These are phyloP conservation scores for Pseudachorutes palmiensis DNA, from an alignment of 1,140 invertebrate genomes.

Conservation along the genomic window DNA sequence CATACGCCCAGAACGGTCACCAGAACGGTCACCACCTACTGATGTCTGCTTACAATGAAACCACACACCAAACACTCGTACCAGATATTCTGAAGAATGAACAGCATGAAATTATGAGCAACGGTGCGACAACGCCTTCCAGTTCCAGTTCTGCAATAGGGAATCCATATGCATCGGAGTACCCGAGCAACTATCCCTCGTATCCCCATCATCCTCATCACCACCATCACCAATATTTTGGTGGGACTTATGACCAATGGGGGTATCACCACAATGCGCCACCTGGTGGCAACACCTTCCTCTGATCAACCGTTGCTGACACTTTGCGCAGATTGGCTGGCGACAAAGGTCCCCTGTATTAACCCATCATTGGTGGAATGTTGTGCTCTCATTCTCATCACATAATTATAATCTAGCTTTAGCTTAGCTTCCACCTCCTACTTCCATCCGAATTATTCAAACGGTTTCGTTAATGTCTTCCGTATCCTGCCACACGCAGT, in stretches of 20 bases:
- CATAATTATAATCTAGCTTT: no score
- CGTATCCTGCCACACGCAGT: no score
- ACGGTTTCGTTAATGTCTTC: no score
- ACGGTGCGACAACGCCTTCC: background rate
- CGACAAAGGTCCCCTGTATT: no score
- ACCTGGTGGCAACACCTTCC: background rate
- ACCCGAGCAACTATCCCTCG: background rate
- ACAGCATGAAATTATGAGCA: background rate
- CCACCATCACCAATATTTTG: constrained; percentile 16
- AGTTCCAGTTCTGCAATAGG: background rate
- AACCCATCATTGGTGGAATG: no score
- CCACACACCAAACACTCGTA: background rate
- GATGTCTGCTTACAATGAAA: constrained; percentile 8
- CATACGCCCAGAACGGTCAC: background rate
- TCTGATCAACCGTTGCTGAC: no score
- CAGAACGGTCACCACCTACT: constrained; percentile 2
- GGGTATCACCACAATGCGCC: constrained; percentile 16
- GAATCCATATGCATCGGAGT: background rate
- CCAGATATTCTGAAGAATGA: constrained; percentile 6
- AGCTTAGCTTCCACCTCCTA: no score
- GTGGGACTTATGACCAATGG: constrained; percentile 16
- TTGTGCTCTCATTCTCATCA: no score
- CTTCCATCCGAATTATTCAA: no score
- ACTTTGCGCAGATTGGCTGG: no score
- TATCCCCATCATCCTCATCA: constrained; percentile 9